Evolutionary conservation across 2,797 vertebrate genomes (phyloP).

Genomic region (Tapirus indicus): DNA sequence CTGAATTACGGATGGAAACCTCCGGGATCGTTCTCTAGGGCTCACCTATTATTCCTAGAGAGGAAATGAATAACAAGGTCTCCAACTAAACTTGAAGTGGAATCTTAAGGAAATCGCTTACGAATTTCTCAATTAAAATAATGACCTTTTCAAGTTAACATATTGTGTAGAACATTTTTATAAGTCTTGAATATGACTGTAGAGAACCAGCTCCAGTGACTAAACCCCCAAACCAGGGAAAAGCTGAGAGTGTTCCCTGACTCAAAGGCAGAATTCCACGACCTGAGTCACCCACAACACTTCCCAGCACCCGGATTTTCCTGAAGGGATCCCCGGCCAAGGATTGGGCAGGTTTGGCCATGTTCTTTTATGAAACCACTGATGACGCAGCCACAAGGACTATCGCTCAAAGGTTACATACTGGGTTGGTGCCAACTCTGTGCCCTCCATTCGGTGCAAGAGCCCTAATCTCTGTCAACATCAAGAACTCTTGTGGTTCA

Average conservation of each 20-base stretch:
- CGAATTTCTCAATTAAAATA: background rate
- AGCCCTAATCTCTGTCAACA: background rate
- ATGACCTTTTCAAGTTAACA: background rate
- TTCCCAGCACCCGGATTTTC: conserved; percentile 73
- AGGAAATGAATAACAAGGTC: conserved; percentile 20
- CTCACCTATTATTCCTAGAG: background rate
- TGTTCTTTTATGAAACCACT: conserved; percentile 55
- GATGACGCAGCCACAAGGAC: background rate
- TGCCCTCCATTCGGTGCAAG: background rate
- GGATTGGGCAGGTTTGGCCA: conserved; percentile 1
- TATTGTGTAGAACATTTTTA: background rate
- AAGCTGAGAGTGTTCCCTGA: conserved; percentile 66
- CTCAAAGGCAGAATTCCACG: conserved; percentile 68
- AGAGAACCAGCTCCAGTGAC: conserved; percentile 49
- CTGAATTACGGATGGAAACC: conserved; percentile 20
- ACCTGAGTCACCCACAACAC: conserved; percentile 75
- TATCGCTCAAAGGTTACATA: conserved; percentile 19
- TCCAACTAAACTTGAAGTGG: conserved; percentile 11
- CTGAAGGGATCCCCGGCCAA: conserved; percentile 68
- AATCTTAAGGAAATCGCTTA: conserved; percentile 36
- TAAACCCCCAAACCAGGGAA: conserved; percentile 41
- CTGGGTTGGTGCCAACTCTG: conserved; percentile 42
- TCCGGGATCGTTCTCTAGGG: background rate
- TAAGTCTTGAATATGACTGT: conserved; percentile 56
- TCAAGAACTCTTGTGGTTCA: conserved; percentile 61